These are phyloP conservation scores for Eulemur albifrons DNA, from an alignment of 2,797 vertebrate species.

Conservation along the genomic window DNA sequence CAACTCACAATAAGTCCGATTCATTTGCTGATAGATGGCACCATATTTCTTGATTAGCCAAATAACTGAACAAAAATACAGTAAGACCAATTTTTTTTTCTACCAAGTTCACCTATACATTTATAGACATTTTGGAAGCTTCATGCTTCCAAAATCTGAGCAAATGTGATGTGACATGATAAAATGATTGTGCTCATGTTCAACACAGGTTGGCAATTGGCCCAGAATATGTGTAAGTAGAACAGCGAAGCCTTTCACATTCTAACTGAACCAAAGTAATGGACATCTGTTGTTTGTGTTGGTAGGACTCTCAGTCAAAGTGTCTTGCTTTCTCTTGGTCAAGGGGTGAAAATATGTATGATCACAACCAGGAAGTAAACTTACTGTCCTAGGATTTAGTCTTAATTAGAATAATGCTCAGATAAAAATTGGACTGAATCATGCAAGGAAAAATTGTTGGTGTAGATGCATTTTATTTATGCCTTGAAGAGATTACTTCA, in stretches of 20 bases:
- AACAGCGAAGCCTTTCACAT: neutral
- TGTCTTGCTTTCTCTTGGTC: neutral
- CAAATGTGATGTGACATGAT: neutral
- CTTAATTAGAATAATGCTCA: neutral
- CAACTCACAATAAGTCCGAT: neutral
- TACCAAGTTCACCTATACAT: neutral
- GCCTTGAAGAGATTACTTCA: neutral
- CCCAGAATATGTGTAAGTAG: constrained; percentile 2
- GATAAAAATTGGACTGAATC: neutral
- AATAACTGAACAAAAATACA: constrained; percentile 4
- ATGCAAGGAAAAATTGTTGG: neutral
- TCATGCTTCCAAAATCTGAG: neutral
- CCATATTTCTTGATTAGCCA: neutral
- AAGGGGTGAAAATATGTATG: neutral
- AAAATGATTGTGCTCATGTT: constrained; percentile 9
- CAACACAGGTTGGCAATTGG: constrained; percentile 17
- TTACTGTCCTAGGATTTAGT: neutral
- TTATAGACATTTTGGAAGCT: neutral
- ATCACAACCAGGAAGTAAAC: neutral
- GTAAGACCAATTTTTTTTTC: neutral
- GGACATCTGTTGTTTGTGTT: constrained; percentile 32
- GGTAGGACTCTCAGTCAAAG: constrained; percentile 36
- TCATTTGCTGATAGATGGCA: neutral
- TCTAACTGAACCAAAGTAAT: neutral
- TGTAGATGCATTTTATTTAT: neutral